Evolutionary conservation across 2,797 vertebrate genomes (phyloP), one percentile per base, ranked within the genome.

Genomic region (Phyllotis vaccarum): DNA sequence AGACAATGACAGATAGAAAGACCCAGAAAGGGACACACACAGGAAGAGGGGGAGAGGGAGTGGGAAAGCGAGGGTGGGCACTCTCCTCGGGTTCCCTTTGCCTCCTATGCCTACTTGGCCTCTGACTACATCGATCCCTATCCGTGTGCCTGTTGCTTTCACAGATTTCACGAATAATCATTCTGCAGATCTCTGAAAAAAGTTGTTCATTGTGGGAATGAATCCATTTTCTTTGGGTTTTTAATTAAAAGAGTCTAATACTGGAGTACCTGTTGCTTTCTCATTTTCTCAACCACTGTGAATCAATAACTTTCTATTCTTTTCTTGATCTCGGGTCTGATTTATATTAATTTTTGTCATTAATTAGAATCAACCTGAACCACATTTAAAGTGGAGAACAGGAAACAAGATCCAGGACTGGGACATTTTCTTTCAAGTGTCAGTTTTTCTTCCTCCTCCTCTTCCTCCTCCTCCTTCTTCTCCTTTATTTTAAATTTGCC

Each of bases 211-310:
- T 89, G 70, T 93, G 19, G 95, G 89, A 95, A 90, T 83, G 90
- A 97, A 34, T 89, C 74, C 37, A 90, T 90, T 98, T 98, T 98
- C 97, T 97, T 97, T 88, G 79, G 72, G 62, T 93, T 17, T 97
- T 94, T 97, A 97, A 97, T 97, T 96, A 97, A 97, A 95, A 83
- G 19, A 80, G 89, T 96, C 29, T 95, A 86, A 58, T 87, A 89
- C 90, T 94, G 89, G 37, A 93, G 24, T 80, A 43, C 37, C 19
- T 78, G 72, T 76, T 68, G 27, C 66, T 93, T 95, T 97, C 13
- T 7, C 91, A 70, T 96, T 93, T 98, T 96, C 96, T 97, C 85
- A 95, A 89, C 95, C 81, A 74, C 46, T 94, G 89, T 88, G 83
- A 97, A 76, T 97, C 92, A 96, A 58, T 97, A 85, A 66, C 75